Conservation (phyloP, 2,888 invertebrate species). For the Exephanes ischioxanthus region DNA sequence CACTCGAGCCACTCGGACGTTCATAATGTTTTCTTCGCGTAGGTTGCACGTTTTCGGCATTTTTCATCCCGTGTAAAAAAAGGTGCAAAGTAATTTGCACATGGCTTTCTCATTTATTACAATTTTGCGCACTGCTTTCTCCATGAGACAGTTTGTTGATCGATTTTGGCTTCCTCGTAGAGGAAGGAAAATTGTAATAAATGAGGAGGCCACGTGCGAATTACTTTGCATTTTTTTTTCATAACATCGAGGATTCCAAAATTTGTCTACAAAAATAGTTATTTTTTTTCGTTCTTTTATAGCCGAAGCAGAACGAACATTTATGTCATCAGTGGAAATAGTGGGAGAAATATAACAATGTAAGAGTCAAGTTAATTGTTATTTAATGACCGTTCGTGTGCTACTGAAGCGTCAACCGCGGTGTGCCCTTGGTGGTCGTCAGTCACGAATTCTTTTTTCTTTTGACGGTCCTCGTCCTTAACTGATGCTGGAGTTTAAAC, state of each 20-base stretch:
- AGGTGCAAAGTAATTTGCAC: too few species aligned
- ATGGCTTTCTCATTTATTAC: too few species aligned
- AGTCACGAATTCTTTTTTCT: not conserved
- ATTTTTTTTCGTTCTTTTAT: not conserved
- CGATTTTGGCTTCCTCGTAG: too few species aligned
- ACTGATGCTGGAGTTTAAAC: not conserved
- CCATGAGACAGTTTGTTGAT: too few species aligned
- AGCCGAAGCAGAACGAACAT: not conserved
- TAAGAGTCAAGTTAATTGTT: not conserved
- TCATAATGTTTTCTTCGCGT: constrained; percentile 26
- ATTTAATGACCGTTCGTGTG: not conserved
- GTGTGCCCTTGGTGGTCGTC: not conserved
- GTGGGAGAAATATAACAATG: not conserved
- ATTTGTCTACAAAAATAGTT: not conserved
- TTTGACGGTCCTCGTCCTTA: not conserved
- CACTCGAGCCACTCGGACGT: constrained; percentile 30
- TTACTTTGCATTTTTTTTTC: too few species aligned
- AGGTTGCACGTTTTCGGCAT: not conserved
- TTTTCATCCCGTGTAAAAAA: too few species aligned
- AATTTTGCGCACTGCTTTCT: too few species aligned
- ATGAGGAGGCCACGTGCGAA: too few species aligned
- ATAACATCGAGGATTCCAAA: not conserved
- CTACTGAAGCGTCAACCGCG: not conserved
- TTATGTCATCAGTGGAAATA: not conserved
- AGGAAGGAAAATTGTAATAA: too few species aligned